A percentile compares a stretch with the other conserved stretches of the same genome.
These are phyloP conservation scores for Monopterus albus DNA, from an alignment of 2,113 vertebrate species.

Conservation along the genomic window DNA sequence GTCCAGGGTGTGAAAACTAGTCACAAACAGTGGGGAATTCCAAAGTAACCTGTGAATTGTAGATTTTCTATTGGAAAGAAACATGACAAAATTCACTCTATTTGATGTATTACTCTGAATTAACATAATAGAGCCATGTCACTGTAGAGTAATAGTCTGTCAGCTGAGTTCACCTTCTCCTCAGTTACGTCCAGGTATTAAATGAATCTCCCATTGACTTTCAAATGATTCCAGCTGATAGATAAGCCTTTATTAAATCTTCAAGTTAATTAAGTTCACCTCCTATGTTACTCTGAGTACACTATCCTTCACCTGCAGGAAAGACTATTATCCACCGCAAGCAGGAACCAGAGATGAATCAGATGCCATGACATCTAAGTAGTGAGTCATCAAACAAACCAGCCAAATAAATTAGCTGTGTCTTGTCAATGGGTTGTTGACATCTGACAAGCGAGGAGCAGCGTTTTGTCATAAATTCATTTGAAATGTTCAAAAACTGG, in stretches of 20 bases:
- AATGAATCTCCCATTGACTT: slow-evolving; percentile 21
- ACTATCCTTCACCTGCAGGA: slow-evolving; percentile 12
- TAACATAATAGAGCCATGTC: neutral
- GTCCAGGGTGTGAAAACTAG: too few species aligned
- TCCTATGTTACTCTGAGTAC: neutral
- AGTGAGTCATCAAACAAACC: slow-evolving; percentile 65
- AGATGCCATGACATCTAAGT: slow-evolving; percentile 23
- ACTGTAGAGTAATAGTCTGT: slow-evolving; percentile 16
- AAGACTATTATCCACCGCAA: slow-evolving; percentile 12
- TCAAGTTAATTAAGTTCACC: slow-evolving; percentile 24
- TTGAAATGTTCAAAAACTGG: slow-evolving; percentile 6
- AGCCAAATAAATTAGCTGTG: slow-evolving; percentile 41
- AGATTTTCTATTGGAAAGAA: too few species aligned
- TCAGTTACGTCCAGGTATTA: slow-evolving; percentile 8
- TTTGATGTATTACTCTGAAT: neutral
- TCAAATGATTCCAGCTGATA: slow-evolving; percentile 11
- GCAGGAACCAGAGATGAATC: slow-evolving; percentile 38
- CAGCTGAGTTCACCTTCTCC: slow-evolving; percentile 5
- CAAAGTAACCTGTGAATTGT: neutral
- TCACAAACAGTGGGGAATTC: neutral
- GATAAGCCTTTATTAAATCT: slow-evolving; percentile 31
- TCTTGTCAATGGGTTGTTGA: slow-evolving; percentile 34
- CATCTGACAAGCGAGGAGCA: slow-evolving; percentile 29
- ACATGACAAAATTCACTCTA: neutral
- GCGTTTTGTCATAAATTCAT: slow-evolving; percentile 42